These are phyloP conservation scores for Halcyon leucocephala DNA, from an alignment of 2,797 vertebrate species.

Conservation along the genomic window DNA sequence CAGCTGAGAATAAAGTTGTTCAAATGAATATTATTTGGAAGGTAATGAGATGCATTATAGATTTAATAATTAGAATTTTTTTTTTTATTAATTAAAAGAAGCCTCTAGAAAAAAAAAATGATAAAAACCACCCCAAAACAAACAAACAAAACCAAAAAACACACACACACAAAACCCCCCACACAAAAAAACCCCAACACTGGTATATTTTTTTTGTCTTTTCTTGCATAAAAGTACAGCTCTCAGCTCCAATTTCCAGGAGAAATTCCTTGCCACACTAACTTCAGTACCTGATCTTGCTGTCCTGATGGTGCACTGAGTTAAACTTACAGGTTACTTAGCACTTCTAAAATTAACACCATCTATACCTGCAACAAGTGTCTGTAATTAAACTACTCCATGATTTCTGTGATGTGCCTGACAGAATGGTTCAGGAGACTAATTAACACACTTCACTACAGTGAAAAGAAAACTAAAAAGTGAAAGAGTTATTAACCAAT, in stretches of 20 bases:
- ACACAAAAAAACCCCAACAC: no score
- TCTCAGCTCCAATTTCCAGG: not conserved
- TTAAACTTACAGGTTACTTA: not conserved
- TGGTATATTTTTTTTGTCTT: not conserved
- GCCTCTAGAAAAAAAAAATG: not conserved
- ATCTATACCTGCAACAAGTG: not conserved
- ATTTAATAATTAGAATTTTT: conserved; percentile 1
- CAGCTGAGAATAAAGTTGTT: not conserved
- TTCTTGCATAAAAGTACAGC: not conserved
- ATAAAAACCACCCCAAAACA: no score
- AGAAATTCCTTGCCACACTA: not conserved
- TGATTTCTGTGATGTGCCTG: not conserved
- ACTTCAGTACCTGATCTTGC: not conserved
- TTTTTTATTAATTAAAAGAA: not conserved
- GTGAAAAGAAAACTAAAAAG: not conserved
- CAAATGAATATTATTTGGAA: not conserved
- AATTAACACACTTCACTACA: not conserved
- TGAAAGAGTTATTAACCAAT: conserved; percentile 3
- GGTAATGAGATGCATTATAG: not conserved
- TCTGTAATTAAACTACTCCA: conserved; percentile 23
- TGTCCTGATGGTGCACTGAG: not conserved
- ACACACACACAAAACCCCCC: no score
- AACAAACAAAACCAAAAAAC: no score
- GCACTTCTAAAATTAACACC: not conserved
- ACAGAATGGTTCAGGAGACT: not conserved